Evolutionary conservation across 2,113 vertebrate species (phyloP), one percentile per base, ranked within the genome.

Genomic region (Esox niger): DNA sequence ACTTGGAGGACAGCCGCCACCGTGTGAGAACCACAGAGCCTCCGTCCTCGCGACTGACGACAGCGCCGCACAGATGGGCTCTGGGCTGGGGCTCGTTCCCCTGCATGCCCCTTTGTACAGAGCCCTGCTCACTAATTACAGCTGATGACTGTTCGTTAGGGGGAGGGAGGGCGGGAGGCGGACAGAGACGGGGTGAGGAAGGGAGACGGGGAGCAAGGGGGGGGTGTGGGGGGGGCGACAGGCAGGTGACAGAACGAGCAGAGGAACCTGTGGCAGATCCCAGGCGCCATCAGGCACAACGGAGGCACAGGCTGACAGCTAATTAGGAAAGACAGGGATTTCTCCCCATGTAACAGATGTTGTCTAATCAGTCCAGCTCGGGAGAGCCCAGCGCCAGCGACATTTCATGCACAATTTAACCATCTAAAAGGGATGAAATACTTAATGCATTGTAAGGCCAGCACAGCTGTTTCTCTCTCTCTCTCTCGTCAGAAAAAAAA

Each of bases 401-500:
- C 96, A 98, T 99, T 99, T 98, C 97, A 99, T 97, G 96, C 95
- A 95, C 97, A 98, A 99, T 99, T 99, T 98, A 98, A 98, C 97
- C 95, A 97, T 98, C 95, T 98, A 98, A 98, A 98, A 98, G 95
- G 96, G 95, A 96, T 94, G 94, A 96, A 94, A 95, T 96, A 98
- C 96, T 99, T 99, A 98, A 99, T 97, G 96, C 95, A 96, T 98
- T 97, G 95, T 97, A 95, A 95, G 95, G 95, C 94, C 95, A 94
- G 93, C 94, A 96, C 97, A 99, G 96, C 96, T 99, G 97, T 98
- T 98, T 99, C 94, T 93, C 95, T 88, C 93, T 99, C 96, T 98
- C 98, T 99, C 94, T 93, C 95, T 88, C 93, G 91, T 95, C 94
- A 94, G 93, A 94, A 95, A 15, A 43, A 17, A 17, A 43, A 95